These are phyloP conservation scores for Anas flavirostris DNA, from an alignment of 2,797 vertebrate species.

Conservation along the genomic window DNA sequence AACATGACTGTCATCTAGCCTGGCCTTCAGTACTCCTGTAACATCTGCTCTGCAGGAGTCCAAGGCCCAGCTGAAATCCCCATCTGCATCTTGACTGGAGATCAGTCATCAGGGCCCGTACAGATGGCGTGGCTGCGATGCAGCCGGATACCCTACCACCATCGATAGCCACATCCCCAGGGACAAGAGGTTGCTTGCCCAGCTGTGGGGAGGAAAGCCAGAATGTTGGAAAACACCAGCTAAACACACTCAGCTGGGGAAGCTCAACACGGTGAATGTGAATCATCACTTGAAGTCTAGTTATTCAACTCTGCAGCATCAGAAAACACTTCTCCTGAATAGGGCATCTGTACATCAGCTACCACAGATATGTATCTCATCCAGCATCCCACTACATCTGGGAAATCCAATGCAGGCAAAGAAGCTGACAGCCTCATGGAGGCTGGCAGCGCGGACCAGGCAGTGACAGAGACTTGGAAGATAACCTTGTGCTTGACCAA, in stretches of 20 bases:
- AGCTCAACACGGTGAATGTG: background rate
- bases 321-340: background rate
- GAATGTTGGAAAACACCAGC: background rate
- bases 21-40: background rate
- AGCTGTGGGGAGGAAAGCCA: background rate
- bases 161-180: background rate
- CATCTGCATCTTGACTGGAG: background rate
- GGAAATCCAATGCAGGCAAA: background rate
- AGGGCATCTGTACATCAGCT: background rate
- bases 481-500: background rate
- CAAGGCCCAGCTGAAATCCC: background rate
- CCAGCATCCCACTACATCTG: background rate
- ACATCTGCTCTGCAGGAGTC: background rate
- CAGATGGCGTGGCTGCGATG: rapidly evolving
- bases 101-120: background rate
- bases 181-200: background rate
- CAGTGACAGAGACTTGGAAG: background rate
- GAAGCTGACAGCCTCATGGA: background rate
- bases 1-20: background rate
- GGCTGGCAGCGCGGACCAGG: rapidly evolving
- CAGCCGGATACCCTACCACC: background rate
- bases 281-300: background rate
- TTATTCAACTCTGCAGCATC: background rate
- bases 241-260: background rate
- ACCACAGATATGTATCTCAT: background rate